These are phyloP conservation scores for Lapara coniferarum DNA, from an alignment of 2,888 invertebrate species.

Conservation along the genomic window DNA sequence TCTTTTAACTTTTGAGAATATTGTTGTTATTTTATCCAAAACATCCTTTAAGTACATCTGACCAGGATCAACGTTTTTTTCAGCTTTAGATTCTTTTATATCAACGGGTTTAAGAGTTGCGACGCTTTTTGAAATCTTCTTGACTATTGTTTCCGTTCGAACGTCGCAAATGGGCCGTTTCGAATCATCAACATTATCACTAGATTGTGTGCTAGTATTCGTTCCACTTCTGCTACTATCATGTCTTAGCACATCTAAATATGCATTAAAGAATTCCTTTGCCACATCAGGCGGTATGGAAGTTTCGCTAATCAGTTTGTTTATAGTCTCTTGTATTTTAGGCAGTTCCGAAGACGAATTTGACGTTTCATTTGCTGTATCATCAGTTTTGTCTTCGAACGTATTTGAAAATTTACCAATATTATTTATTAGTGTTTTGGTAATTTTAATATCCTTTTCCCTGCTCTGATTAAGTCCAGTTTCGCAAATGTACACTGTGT, in stretches of 20 bases:
- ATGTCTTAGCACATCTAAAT: conserved; percentile 60
- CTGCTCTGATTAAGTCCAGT: conserved; percentile 47
- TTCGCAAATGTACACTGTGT: conserved; percentile 67
- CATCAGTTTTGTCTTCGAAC: conserved; percentile 34
- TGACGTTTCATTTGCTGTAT: conserved; percentile 46
- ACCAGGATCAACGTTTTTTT: conserved; percentile 48
- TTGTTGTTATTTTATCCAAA: conserved; percentile 62
- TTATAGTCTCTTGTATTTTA: conserved; percentile 64
- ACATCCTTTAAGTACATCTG: conserved; percentile 62
- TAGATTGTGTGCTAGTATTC: conserved; percentile 48
- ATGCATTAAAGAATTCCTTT: conserved; percentile 64
- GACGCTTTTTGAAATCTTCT: conserved; percentile 58
- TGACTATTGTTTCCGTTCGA: conserved; percentile 57
- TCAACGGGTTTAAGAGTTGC: conserved; percentile 42
- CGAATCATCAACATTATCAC: conserved; percentile 35
- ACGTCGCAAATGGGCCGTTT: conserved; percentile 52
- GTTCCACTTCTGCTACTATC: conserved; percentile 46
- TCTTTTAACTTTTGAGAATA: conserved; percentile 54
- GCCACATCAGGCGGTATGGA: conserved; percentile 59
- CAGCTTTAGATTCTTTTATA: conserved; percentile 28
- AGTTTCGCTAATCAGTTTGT: conserved; percentile 63
- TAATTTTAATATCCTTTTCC: conserved; percentile 66
- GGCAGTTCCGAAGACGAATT: conserved; percentile 59
- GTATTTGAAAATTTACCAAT: conserved; percentile 49
- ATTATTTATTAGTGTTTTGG: conserved; percentile 61